A percentile compares a stretch with the other conserved stretches of the same genome.
Conservation (phyloP, 2,797 vertebrate species). For the Cottoperca gobio region DNA sequence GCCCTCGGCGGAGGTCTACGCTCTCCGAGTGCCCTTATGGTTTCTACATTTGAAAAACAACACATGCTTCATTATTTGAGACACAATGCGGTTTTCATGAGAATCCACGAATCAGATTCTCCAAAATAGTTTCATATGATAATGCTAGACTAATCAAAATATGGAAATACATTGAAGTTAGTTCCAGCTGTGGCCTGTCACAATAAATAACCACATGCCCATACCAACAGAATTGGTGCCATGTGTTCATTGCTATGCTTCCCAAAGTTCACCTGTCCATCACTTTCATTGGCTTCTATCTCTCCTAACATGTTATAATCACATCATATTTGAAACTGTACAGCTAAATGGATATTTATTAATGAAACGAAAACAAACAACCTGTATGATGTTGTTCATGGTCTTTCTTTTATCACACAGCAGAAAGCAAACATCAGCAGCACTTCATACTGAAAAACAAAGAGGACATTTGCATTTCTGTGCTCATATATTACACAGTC, state of each 20-base stretch:
- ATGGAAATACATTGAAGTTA: neutral
- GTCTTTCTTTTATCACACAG: neutral
- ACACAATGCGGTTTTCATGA: neutral
- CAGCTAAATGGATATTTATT: neutral
- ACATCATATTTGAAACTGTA: neutral
- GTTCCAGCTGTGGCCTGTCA: neutral
- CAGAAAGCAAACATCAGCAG: slow-evolving; percentile 28
- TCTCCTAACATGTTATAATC: neutral
- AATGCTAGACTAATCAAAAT: too few relatives aligned
- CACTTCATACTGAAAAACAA: slow-evolving; percentile 35
- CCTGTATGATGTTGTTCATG: neutral
- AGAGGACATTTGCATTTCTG: slow-evolving; percentile 41
- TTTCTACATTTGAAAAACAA: neutral
- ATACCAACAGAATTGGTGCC: neutral
- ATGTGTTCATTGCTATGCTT: neutral
- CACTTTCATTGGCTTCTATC: neutral
- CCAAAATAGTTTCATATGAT: neutral
- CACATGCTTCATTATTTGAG: neutral
- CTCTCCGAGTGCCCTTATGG: neutral
- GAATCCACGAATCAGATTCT: neutral
- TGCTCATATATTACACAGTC: slow-evolving; percentile 21
- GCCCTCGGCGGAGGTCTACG: too few relatives aligned
- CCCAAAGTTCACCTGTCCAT: neutral
- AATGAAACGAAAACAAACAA: neutral
- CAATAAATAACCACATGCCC: neutral